These are phyloP conservation scores for Cerastis rubricosa DNA, from an alignment of 2,888 invertebrate species.

Conservation along the genomic window DNA sequence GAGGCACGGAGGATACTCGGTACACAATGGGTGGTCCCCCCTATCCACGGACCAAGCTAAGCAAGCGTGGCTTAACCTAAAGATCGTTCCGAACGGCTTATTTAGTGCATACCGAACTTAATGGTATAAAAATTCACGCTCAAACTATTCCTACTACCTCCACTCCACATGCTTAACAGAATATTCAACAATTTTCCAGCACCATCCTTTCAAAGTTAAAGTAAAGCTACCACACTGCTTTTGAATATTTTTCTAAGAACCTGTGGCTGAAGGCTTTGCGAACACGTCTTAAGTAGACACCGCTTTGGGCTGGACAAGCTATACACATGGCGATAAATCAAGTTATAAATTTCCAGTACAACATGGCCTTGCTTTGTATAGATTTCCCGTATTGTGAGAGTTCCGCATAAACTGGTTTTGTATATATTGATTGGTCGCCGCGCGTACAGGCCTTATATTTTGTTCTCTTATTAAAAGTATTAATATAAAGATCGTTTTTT, in stretches of 20 bases:
- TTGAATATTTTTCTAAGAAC: slow-evolving; percentile 56
- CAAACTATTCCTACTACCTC: slow-evolving; percentile 9
- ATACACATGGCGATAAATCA: background rate
- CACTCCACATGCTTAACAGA: slow-evolving; percentile 21
- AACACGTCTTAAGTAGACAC: slow-evolving; percentile 61
- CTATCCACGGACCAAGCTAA: too few relatives aligned
- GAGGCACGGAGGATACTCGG: too few relatives aligned
- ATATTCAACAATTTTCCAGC: slow-evolving; percentile 47
- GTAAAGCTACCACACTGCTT: slow-evolving; percentile 42
- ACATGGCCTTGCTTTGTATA: too few relatives aligned
- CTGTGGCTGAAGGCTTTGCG: slow-evolving; percentile 53
- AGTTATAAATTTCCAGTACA: too few relatives aligned
- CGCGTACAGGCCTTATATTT: slow-evolving; percentile 30
- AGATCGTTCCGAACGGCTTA: too few relatives aligned
- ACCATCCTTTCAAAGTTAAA: slow-evolving; percentile 46
- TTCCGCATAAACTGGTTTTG: too few relatives aligned
- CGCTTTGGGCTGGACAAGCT: slow-evolving; percentile 63
- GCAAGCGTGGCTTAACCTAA: too few relatives aligned
- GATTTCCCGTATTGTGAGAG: too few relatives aligned
- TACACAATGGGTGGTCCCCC: too few relatives aligned
- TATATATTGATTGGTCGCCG: too few relatives aligned
- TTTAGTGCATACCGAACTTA: background rate
- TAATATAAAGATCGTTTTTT: background rate
- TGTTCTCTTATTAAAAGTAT: background rate
- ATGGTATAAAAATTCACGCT: slow-evolving; percentile 16